phyloP scores from a whole-genome alignment of 2,888 invertebrate species.

The Anaspis maculata region DNA sequence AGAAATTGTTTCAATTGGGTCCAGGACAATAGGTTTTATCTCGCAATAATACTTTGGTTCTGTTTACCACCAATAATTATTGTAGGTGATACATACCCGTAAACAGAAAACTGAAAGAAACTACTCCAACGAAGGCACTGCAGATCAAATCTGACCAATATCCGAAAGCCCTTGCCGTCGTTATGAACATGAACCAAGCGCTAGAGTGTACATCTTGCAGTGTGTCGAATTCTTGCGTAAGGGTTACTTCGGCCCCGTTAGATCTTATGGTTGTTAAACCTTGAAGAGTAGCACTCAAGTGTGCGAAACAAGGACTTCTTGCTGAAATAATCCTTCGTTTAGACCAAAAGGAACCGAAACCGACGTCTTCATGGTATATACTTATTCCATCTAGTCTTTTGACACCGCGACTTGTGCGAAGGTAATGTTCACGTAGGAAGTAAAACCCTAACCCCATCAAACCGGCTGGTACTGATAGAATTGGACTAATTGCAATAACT shows the following conservation, averaged over 20 bases:
- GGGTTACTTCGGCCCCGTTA: constrained; percentile 51
- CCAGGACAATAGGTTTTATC: neutral
- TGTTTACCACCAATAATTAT: no score
- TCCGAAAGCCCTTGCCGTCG: constrained; percentile 58
- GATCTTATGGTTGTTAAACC: constrained; percentile 68
- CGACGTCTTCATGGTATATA: constrained; percentile 29
- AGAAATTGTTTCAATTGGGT: neutral
- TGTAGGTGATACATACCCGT: no score
- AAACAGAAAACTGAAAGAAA: constrained; percentile 58
- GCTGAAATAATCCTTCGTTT: constrained; percentile 9
- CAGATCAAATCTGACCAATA: constrained; percentile 65
- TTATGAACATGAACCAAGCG: constrained; percentile 64
- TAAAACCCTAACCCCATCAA: constrained; percentile 57
- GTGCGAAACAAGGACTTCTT: constrained; percentile 61
- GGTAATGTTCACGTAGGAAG: constrained; percentile 56
- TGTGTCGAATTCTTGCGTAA: constrained; percentile 51
- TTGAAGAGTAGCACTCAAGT: constrained; percentile 62
- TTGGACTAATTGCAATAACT: constrained; percentile 61
- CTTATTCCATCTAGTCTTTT: constrained; percentile 66
- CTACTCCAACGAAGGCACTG: constrained; percentile 54
- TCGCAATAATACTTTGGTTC: no score
- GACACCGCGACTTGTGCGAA: constrained; percentile 65
- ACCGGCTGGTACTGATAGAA: constrained; percentile 57
- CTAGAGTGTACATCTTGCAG: constrained; percentile 57
- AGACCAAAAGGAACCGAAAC: constrained; percentile 35